These are phyloP conservation scores for Rhinichthys klamathensis DNA, from an alignment of 2,113 vertebrate genomes.

Conservation along the genomic window DNA sequence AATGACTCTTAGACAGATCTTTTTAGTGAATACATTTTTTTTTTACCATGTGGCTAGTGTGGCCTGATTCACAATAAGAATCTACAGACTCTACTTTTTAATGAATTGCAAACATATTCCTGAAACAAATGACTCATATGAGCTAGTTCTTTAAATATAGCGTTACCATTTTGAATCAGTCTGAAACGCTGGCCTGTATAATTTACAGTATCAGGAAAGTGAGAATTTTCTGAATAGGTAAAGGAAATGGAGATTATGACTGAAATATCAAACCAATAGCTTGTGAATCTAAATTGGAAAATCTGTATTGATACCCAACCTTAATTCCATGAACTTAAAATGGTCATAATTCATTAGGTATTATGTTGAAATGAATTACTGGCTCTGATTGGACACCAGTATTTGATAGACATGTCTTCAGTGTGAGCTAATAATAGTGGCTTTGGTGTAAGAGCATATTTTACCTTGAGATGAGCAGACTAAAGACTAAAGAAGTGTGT, in stretches of 20 bases:
- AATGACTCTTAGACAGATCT: not conserved
- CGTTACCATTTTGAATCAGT: not conserved
- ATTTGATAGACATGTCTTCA: not conserved
- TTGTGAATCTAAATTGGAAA: not conserved
- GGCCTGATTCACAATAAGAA: too few species aligned
- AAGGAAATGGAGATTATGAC: too few species aligned
- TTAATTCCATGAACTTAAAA: not conserved
- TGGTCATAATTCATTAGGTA: not conserved
- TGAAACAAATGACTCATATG: not conserved
- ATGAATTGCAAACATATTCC: not conserved
- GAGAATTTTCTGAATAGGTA: not conserved
- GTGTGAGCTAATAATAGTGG: not conserved
- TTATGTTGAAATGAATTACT: not conserved
- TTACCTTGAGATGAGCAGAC: slow-evolving; percentile 31
- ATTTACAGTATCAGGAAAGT: too few species aligned
- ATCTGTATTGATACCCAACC: slow-evolving; percentile 12
- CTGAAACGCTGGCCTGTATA: too few species aligned
- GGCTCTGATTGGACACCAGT: not conserved
- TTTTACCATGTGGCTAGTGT: too few species aligned
- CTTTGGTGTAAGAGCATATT: slow-evolving; percentile 40
- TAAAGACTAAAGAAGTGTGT: not conserved
- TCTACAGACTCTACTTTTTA: not conserved
- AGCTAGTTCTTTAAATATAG: not conserved
- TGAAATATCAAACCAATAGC: not conserved
- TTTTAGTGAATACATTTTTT: too few species aligned